Conservation (phyloP, 2,888 invertebrate genomes). For the Chirona hameri region DNA sequence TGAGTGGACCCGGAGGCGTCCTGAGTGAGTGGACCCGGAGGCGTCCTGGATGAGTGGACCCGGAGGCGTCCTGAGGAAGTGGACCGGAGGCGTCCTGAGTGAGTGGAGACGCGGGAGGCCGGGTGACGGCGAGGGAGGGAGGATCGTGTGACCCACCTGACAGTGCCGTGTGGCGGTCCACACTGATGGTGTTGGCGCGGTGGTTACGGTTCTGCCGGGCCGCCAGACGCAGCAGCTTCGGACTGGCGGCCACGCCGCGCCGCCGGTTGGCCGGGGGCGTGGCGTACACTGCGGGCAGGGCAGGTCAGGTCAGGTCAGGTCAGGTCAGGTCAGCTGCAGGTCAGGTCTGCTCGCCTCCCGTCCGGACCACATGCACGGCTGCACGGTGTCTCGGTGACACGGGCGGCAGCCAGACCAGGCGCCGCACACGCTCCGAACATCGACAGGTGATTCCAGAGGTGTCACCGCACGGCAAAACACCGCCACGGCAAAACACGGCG, state of each 20-base stretch:
- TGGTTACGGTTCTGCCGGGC: not conserved
- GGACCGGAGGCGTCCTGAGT: no score
- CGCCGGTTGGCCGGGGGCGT: not conserved
- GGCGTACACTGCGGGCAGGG: not conserved
- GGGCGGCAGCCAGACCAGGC: not conserved
- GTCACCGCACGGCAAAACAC: not conserved
- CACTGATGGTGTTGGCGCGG: not conserved
- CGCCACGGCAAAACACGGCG: not conserved
- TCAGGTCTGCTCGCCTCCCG: not conserved
- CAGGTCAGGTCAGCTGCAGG: no score
- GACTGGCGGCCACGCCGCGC: not conserved
- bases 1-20: no score
- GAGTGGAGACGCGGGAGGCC: no score
- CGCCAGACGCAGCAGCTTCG: conserved; percentile 8
- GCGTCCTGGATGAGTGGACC: no score
- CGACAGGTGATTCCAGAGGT: not conserved
- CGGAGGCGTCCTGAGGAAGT: no score
- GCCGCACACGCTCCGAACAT: not conserved
- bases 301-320: not conserved
- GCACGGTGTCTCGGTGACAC: no score
- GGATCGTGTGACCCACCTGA: not conserved
- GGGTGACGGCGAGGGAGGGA: no score
- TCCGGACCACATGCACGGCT: not conserved
- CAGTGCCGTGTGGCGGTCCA: not conserved
- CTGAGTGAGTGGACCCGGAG: no score